phyloP scores from a whole-genome alignment of 1,140 invertebrate species.

The Pseudobourletiella spinata region DNA sequence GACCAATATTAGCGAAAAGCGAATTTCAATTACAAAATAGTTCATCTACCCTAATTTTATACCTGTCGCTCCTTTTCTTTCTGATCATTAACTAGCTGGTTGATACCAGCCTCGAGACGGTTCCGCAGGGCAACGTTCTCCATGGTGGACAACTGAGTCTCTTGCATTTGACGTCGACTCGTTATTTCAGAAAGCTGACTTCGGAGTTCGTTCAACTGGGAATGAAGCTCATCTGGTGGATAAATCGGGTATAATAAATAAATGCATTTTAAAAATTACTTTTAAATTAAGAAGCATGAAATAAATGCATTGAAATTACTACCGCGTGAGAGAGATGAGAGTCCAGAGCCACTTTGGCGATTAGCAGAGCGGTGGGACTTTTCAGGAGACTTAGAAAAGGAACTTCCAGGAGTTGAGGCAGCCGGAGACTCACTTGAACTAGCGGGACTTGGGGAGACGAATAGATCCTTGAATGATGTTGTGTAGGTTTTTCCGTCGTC shows the following conservation, averaged over 20 bases:
- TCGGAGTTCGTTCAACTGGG: conserved; percentile 38
- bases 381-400: background rate
- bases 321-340: background rate
- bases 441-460: background rate
- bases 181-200: conserved; percentile 62
- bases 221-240: conserved; percentile 8
- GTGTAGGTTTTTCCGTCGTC: too few species aligned
- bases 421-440: background rate
- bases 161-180: conserved; percentile 61
- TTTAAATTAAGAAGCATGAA: background rate
- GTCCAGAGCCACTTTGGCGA: background rate
- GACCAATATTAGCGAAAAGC: too few species aligned
- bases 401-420: background rate
- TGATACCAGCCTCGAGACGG: conserved; percentile 68
- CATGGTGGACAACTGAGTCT: conserved; percentile 71
- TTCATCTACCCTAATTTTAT: conserved; percentile 14
- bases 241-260: too few species aligned
- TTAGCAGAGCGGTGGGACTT: background rate
- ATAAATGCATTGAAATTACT: background rate
- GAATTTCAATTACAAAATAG: background rate
- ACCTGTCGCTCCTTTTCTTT: conserved; percentile 70
- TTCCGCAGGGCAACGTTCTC: conserved; percentile 74
- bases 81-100: conserved; percentile 65
- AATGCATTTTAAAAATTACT: background rate
- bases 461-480: background rate